These are phyloP conservation scores for Coregonus ussuriensis DNA, from an alignment of 2,797 vertebrate genomes.

Conservation along the genomic window DNA sequence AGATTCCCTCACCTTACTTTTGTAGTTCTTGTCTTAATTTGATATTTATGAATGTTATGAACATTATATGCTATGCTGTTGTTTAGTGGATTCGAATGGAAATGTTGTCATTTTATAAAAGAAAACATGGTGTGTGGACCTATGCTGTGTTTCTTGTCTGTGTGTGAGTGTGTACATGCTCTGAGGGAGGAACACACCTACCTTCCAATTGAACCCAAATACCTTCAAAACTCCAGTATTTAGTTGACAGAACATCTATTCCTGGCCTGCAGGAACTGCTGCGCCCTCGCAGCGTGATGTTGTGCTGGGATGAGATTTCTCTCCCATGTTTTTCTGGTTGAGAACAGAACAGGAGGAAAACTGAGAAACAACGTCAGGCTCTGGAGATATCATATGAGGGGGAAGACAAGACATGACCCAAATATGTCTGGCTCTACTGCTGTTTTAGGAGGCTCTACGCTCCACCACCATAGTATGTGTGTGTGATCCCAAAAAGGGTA, in stretches of 20 bases:
- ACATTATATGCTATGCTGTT: not conserved
- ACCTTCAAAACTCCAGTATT: not conserved
- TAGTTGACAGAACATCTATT: slow-evolving; percentile 53
- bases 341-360: slow-evolving; percentile 14
- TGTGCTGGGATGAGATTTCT: slow-evolving; percentile 51
- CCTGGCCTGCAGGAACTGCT: slow-evolving; percentile 24
- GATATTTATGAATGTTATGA: slow-evolving; percentile 3
- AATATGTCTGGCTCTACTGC: slow-evolving; percentile 53
- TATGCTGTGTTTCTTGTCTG: not conserved
- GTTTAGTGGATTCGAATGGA: slow-evolving; percentile 44
- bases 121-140: not conserved
- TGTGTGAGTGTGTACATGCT: not conserved
- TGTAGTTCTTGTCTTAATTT: not conserved
- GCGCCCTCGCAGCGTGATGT: not conserved
- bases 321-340: slow-evolving; percentile 16
- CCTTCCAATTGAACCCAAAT: slow-evolving; percentile 31
- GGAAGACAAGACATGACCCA: slow-evolving; percentile 62
- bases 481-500: slow-evolving; percentile 20
- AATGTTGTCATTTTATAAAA: slow-evolving; percentile 51
- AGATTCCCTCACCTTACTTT: not conserved
- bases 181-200: slow-evolving; percentile 39
- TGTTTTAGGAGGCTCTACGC: not conserved
- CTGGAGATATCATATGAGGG: slow-evolving; percentile 29
- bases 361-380: slow-evolving; percentile 6
- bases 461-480: slow-evolving; percentile 15